These are phyloP conservation scores for Eufriesea mexicana DNA, from an alignment of 1,140 invertebrate genomes.

Conservation along the genomic window DNA sequence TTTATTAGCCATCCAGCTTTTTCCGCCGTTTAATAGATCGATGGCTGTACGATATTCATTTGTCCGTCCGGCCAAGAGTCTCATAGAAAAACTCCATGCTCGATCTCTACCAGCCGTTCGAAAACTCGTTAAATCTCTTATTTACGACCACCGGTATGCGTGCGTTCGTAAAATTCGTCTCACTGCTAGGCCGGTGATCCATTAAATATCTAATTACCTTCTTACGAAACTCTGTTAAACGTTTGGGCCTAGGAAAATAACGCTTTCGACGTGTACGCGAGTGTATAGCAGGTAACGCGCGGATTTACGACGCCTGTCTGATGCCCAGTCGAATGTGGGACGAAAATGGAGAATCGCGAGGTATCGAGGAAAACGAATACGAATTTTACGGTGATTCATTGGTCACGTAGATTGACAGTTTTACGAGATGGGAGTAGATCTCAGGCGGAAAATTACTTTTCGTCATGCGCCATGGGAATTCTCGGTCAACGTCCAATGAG, in stretches of 20 bases:
- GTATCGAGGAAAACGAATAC: neutral
- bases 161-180: neutral
- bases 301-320: too few species aligned
- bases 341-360: too few species aligned
- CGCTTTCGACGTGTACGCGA: neutral
- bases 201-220: neutral
- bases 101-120: neutral
- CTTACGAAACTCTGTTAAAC: neutral
- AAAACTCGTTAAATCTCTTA: neutral
- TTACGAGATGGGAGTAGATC: too few species aligned
- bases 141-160: neutral
- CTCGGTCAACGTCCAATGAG: too few species aligned
- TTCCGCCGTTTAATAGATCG: neutral
- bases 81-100: neutral
- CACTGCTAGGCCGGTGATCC: neutral
- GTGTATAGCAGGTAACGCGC: too few species aligned
- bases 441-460: too few species aligned
- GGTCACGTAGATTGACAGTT: too few species aligned
- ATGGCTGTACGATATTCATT: neutral
- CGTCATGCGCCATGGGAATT: too few species aligned
- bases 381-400: too few species aligned
- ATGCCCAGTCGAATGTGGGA: too few species aligned
- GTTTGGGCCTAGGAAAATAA: neutral
- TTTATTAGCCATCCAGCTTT: conserved; percentile 28
- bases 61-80: neutral